Evolutionary conservation across 2,888 invertebrate species (phyloP), one percentile per base, ranked within the genome.

Genomic region (Tubulanus polymorphus): DNA sequence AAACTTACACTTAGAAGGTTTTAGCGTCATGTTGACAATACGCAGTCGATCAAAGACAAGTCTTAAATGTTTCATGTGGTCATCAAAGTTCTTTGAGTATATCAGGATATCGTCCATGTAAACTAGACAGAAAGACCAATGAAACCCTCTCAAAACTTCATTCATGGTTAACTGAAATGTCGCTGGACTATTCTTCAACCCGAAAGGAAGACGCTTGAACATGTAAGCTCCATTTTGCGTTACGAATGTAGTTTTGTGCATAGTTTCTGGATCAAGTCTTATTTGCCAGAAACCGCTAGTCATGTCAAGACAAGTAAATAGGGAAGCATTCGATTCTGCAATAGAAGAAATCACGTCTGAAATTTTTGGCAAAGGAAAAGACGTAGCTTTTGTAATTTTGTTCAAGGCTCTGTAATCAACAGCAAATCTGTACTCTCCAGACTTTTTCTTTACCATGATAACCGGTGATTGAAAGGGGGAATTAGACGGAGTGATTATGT

Each of bases 31-130:
- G 18, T 59, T 57, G 20, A 59, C 62, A 1, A 59, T 48, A 10
- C 51, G 25, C 1, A 64, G 50, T 35, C 56, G 46, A 25, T 53
- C 23, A 28, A 65, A 63, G 12, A 64, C 60, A 23, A 49, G 27
- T n/a, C 50, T 20, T 1, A 64, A 35, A 32, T 62, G 60, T 29
- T 53, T 10, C n/a, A 60, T 46, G 50, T 64, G 63, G 29, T 58
- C 56, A 1, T 61, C 53, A 48, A 64, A 57, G 12, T 52, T 50
- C 3, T 51, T 32, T n/a, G 53, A 55, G 41, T 61, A 63, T n/a
- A 62, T 51, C 5, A 63, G 37, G 8, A 64, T 59, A 48, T 65
- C 66, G 53, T 67, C 66, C 6, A 63, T 50, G 41, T 66, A 66
- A 20, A 61, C 56, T 6, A 65, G 32, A 1, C 55, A 54, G 47